A percentile compares a stretch with the other conserved stretches of the same genome.
Conservation (phyloP, 1,140 invertebrate genomes). For the Drosophila truncata region DNA sequence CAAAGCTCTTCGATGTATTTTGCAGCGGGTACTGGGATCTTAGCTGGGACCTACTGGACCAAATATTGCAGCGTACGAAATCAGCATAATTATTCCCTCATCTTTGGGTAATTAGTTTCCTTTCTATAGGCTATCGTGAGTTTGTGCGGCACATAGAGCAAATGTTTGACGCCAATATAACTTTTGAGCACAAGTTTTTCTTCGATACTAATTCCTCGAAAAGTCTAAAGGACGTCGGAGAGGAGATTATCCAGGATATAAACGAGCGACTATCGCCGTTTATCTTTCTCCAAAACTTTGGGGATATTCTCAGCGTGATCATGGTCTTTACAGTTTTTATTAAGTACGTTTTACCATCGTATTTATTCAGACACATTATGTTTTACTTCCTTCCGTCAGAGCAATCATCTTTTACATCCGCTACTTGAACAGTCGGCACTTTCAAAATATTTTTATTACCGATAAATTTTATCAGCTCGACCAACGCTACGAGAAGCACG, state of each 20-base stretch:
- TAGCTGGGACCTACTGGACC: conserved; percentile 87
- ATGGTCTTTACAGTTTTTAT: conserved; percentile 62
- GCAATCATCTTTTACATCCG: conserved; percentile 90
- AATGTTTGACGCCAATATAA: conserved; percentile 89
- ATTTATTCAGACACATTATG: neutral
- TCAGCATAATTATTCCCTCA: neutral
- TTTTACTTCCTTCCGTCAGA: conserved; percentile 84
- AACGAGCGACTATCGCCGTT: conserved; percentile 86
- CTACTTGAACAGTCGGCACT: conserved; percentile 90
- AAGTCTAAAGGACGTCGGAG: conserved; percentile 86
- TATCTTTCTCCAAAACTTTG: conserved; percentile 59
- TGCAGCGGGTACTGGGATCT: conserved; percentile 89
- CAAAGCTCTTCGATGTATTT: conserved; percentile 89
- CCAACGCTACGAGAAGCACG: conserved; percentile 87
- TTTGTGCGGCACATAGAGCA: conserved; percentile 87
- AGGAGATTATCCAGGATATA: conserved; percentile 87
- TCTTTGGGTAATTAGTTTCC: neutral
- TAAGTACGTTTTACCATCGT: conserved; percentile 45
- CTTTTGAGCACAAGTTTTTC: conserved; percentile 89
- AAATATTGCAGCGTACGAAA: conserved; percentile 78
- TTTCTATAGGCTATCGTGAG: conserved; percentile 31
- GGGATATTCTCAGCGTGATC: conserved; percentile 56
- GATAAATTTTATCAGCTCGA: conserved; percentile 90
- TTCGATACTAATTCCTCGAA: conserved; percentile 88
- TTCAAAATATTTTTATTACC: conserved; percentile 91